Base-by-base conservation (phyloP, 2,797 vertebrate genomes). In the Euthynnus affinis region DNA sequence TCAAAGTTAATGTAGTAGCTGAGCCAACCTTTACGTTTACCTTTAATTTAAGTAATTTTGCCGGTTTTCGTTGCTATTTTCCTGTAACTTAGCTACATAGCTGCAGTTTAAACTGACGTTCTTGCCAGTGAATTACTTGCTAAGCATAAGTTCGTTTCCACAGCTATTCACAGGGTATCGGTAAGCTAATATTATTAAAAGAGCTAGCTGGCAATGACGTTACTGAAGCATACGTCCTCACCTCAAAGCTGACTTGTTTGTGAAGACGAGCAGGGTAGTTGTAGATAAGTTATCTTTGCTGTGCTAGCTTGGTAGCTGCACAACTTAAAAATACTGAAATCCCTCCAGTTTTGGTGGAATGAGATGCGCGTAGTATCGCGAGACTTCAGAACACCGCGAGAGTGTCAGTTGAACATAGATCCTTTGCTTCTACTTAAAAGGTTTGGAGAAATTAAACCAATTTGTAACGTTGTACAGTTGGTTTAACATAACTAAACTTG, bases 291-390 rank as follows among this genome's bases (percentile, higher is more conserved):
- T 78, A 37, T 78, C 44, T 59, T 7, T 15, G 2, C 12, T 13
- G 6, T 40, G 79, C 42, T 92, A 88, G 71, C 74, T 6, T 23
- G 61, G 51, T 89, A 83, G 82, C 85, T 37, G 10, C 12, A 6
- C 46, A 20, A 20, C 46, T 49, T 9, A 7, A 18, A 49, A 9
- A 49, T 49, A n/a, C 17, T 46, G 32, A 81, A 87, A 76, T 86
- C 88, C 90, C 90, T 91, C 93, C 92, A 89, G 53, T 87, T 88
- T 0, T 20, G 27, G 62, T 84, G 69, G 57, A 91, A 88, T 70
- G 56, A 18, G 37, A 60, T 1, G 5, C 27, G 20, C 1, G 10
- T 9, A 69, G 1, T 69, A 62, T 83, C 90, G 75, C 84, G 89
- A 71, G 60, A 75, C 4, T 37, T 66, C 2, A 0, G 0, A 0